Conservation (phyloP, 2,113 vertebrate species). For the Dipodomys ordii region DNA sequence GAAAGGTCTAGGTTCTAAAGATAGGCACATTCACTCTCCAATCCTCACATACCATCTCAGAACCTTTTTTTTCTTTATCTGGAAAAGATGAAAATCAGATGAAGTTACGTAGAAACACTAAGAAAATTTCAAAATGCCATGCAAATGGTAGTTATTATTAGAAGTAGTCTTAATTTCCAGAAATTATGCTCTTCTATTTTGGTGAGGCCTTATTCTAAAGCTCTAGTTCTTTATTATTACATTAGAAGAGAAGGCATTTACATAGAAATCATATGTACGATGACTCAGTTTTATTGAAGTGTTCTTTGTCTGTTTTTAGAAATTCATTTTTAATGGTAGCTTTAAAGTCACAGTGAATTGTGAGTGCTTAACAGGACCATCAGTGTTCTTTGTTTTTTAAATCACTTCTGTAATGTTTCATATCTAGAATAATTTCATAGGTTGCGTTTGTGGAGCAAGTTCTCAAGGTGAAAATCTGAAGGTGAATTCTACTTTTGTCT, state of each 20-base stretch:
- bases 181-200: slow-evolving; percentile 74
- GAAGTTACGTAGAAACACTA: slow-evolving; percentile 59
- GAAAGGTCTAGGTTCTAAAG: slow-evolving; percentile 49
- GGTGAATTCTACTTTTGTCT: slow-evolving; percentile 62
- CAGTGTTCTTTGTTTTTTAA: slow-evolving; percentile 27
- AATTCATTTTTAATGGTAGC: slow-evolving; percentile 72
- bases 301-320: slow-evolving; percentile 72
- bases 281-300: slow-evolving; percentile 71
- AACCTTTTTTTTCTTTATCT: slow-evolving; percentile 64
- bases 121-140: slow-evolving; percentile 72
- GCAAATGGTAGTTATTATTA: slow-evolving; percentile 74
- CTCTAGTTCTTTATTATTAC: slow-evolving; percentile 68
- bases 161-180: slow-evolving; percentile 75
- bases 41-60: slow-evolving; percentile 11
- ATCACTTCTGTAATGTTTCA: slow-evolving; percentile 66
- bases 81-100: slow-evolving; percentile 58
- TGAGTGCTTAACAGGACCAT: slow-evolving; percentile 64
- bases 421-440: slow-evolving; percentile 67
- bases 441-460: slow-evolving; percentile 58
- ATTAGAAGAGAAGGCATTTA: slow-evolving; percentile 62
- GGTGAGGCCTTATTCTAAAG: slow-evolving; percentile 70
- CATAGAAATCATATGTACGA: slow-evolving; percentile 42
- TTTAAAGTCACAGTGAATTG: slow-evolving; percentile 68
- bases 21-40: neutral
- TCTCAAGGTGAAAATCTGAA: slow-evolving; percentile 71